phyloP scores from a whole-genome alignment of 1,140 invertebrate genomes.

The Euura lappo region DNA sequence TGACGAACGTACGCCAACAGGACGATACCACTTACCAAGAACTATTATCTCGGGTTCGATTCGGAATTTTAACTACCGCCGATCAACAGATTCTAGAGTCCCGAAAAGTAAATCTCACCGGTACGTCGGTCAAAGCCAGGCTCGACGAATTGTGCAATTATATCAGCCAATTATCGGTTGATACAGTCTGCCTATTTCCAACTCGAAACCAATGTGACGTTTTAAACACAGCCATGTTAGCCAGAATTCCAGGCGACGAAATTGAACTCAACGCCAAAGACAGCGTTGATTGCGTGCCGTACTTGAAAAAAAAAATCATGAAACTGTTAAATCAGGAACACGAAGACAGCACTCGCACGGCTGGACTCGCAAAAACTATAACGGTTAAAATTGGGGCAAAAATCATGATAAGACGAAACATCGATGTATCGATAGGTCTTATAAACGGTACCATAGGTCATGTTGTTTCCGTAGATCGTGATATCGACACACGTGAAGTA shows the following conservation, averaged over 20 bases:
- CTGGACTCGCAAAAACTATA: constrained; percentile 20
- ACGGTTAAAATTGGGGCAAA: constrained; percentile 39
- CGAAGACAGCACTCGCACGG: background rate
- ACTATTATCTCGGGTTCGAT: background rate
- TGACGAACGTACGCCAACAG: background rate
- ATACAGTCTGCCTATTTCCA: constrained; percentile 32
- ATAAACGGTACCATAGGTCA: constrained; percentile 46
- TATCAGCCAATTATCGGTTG: background rate
- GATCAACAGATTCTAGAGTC: background rate
- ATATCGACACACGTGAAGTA: constrained; percentile 33
- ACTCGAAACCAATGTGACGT: constrained; percentile 30
- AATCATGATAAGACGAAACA: constrained; percentile 47
- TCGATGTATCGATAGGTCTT: constrained; percentile 43
- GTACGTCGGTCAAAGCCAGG: too few relatives aligned
- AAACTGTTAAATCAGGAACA: background rate
- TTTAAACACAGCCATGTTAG: constrained; percentile 33
- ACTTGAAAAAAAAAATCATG: background rate
- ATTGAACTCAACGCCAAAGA: background rate
- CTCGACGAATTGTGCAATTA: too few relatives aligned
- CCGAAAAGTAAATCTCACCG: too few relatives aligned
- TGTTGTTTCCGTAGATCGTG: constrained; percentile 39
- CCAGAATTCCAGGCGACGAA: background rate
- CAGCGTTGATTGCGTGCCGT: background rate
- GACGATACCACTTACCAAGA: background rate
- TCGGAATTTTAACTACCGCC: background rate